A percentile compares a stretch with the other conserved stretches of the same genome.
phyloP scores from a whole-genome alignment of 2,888 invertebrate species.

The Melanchra persicariae region DNA sequence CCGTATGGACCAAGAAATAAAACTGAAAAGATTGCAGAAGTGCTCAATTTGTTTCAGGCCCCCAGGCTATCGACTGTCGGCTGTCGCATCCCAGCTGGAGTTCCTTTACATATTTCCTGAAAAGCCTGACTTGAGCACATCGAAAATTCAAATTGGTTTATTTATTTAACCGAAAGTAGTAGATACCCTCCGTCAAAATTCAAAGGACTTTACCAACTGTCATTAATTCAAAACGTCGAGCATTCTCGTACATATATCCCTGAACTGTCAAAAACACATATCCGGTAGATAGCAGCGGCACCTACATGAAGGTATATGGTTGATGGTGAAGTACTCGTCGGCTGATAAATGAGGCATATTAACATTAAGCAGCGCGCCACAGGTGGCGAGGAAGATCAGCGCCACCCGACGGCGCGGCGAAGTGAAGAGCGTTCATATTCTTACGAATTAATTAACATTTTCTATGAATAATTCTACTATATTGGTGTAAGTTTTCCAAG shows the following conservation, averaged over 20 bases:
- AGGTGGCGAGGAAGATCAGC: conserved; percentile 50
- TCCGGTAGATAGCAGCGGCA: conserved; percentile 9
- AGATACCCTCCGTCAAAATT: not conserved
- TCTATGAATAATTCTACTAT: conserved; percentile 27
- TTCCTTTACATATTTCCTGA: conserved; percentile 39
- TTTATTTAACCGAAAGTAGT: conserved; percentile 1
- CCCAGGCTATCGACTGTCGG: conserved; percentile 29
- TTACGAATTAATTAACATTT: conserved; percentile 39
- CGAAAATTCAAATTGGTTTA: conserved; percentile 19
- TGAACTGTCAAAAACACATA: conserved; percentile 44
- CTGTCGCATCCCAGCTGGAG: conserved; percentile 9
- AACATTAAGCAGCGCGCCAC: conserved; percentile 58
- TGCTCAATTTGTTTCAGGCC: conserved; percentile 42
- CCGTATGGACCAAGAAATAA: conserved; percentile 29
- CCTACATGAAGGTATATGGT: conserved; percentile 24
- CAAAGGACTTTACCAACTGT: conserved; percentile 12
- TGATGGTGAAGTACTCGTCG: conserved; percentile 25
- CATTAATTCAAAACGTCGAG: conserved; percentile 16
- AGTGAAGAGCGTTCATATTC: conserved; percentile 1
- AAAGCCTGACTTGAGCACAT: conserved; percentile 20
- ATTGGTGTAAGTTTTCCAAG: not conserved
- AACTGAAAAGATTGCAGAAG: conserved; percentile 28
- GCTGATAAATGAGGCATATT: conserved; percentile 61
- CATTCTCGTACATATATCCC: conserved; percentile 15
- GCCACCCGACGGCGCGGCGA: conserved; percentile 21